Evolutionary conservation across 2,113 vertebrate genomes (phyloP), one percentile per base, ranked within the genome.

Genomic region (Pogona vitticeps): DNA sequence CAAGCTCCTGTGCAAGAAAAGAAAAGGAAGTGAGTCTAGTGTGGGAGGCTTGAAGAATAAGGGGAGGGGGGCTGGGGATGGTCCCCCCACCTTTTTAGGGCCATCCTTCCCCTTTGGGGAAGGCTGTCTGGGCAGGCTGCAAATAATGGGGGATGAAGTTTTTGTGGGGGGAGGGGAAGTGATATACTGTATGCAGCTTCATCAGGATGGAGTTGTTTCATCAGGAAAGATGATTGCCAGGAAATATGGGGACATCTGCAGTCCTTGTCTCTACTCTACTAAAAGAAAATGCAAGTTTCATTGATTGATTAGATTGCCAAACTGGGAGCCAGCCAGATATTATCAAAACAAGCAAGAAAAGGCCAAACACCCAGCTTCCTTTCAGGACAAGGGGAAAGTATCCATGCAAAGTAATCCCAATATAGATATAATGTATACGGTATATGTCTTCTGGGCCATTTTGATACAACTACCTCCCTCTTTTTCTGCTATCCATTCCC

Each of bases 11-110:
- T 33, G 10, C 56, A 28, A 61, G 31, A 65, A 63, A 46, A 42
- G 86, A 59, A 46, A 82, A 70, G 26, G 5, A 46, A 70, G 80
- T 70, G 63, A 79, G 84, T 76, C 71, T 84, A n/a, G 20, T 13
- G 8, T 17, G 17, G 67, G 56, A 33, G 56, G 17, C 28, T 36
- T 59, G 3, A 1, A 6, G 58, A 61, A 28, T 33, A n/a, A n/a
- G n/a, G n/a, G n/a, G n/a, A 42, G 12, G 13, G 18, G 61, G 75
- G 75, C 1, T 33, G 46, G 23, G 40, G 14, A 2, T 28, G 33
- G 40, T 33, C 75, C 71, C 23, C 23, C 36, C 26, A 2, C 1
- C 59, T 52, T 33, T 31, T 33, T 72, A 63, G 26, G 31, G 21
- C 31, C 42, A 14, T 65, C 40, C 14, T 33, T 13, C n/a, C 26